phyloP scores from a whole-genome alignment of 2,888 invertebrate species.

The Ormia ochracea region DNA sequence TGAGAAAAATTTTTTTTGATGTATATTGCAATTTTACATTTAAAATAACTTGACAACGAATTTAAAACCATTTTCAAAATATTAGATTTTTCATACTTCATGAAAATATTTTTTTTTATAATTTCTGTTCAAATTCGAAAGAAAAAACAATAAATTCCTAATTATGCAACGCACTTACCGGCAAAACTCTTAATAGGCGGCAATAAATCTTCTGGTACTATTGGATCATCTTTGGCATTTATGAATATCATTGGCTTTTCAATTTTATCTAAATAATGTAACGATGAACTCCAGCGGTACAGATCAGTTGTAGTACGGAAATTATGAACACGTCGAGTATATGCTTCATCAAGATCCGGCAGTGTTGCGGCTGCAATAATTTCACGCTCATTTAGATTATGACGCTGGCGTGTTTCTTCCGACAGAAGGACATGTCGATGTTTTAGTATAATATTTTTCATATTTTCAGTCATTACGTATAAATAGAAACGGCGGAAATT shows the following conservation, averaged over 20 bases:
- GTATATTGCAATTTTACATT: too few species aligned
- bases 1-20: too few species aligned
- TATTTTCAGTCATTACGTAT: slow-evolving; percentile 94
- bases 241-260: slow-evolving; percentile 92
- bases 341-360: slow-evolving; percentile 92
- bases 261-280: slow-evolving; percentile 87
- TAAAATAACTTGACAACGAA: too few species aligned
- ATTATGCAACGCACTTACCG: slow-evolving; percentile 77
- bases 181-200: slow-evolving; percentile 85
- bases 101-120: too few species aligned
- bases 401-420: slow-evolving; percentile 83
- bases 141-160: not conserved
- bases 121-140: not conserved
- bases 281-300: slow-evolving; percentile 90
- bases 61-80: too few species aligned
- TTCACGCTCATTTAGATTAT: slow-evolving; percentile 85
- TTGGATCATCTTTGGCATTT: slow-evolving; percentile 93
- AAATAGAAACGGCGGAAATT: slow-evolving; percentile 92
- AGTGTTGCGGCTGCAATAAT: slow-evolving; percentile 92
- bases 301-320: slow-evolving; percentile 87
- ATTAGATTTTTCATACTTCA: too few species aligned
- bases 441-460: slow-evolving; percentile 90
- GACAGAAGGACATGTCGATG: slow-evolving; percentile 87
- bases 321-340: slow-evolving; percentile 87
- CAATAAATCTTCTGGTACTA: slow-evolving; percentile 88